Base-by-base conservation (phyloP, 2,888 invertebrate genomes). In the Pediacus dermestoides region DNA sequence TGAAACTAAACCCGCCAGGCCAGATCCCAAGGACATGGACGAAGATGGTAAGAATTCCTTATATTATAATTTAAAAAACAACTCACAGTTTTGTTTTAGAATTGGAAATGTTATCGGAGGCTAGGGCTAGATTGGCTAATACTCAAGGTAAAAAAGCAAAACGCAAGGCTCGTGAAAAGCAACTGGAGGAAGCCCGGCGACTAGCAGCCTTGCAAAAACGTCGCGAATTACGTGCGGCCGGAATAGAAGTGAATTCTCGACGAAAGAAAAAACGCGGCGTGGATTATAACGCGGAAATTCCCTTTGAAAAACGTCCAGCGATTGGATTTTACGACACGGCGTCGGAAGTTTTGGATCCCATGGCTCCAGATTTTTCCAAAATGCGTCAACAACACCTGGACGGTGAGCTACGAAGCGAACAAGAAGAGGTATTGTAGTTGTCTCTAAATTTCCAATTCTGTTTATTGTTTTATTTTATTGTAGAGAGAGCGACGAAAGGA, bases 1-100 rank as follows among this genome's bases (percentile, higher is more conserved):
- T 6, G 99, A 99, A 72, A 99, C 97, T 0, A 99, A 99, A 70
- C 99, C 99, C 2, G 99, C 99, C 0, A 77, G 97, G 33, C 99
- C 99, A 1, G 99, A 99, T 73, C 97, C 97, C 1, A 93, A 97
- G 60, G 99, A 99, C 64, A 99, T 99, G 99, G 99, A 99, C 71
- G 97, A 99, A 80, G 97, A 99, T 78, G 95, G 90, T 89, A 70
- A 48, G 26, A 16, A 53, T 37, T 22, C 16, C 25, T 39, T 35
- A 32, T 28, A 9, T 32, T 32, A 14, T n/a, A 18, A n/a, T 15
- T n/a, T 15, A 21, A 14, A 16, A 28, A 33, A 34, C 22, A 23
- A 6, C 13, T 3, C 14, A 11, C 9, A 22, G 16, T 23, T 51
- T 38, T 37, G 50, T 58, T 66, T 10, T 57, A 91, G 93, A 99